Conservation (phyloP, 2,113 vertebrate genomes). For the Nesogale talazaci region DNA sequence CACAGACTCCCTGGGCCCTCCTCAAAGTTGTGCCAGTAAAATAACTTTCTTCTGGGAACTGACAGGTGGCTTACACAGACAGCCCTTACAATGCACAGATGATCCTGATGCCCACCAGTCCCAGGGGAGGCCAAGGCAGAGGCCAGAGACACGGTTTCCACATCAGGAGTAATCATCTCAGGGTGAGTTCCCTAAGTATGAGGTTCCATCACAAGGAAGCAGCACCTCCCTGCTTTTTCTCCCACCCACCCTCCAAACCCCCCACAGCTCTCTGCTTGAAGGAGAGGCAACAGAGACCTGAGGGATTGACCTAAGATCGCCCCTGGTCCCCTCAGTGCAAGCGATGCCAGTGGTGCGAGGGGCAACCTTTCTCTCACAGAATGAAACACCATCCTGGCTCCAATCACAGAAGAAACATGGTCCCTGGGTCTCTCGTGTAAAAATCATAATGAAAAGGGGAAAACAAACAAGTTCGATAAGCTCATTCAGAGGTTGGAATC, state of each 20-base stretch:
- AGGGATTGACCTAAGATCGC: conserved; percentile 20
- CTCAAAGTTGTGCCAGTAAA: conserved; percentile 51
- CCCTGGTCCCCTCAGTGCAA: neutral
- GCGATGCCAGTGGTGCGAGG: neutral
- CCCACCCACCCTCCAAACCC: no score
- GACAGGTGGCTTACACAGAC: neutral
- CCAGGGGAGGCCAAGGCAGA: no score
- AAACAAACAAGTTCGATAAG: no score
- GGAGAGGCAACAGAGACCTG: neutral
- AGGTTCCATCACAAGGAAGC: neutral
- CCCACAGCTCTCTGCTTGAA: neutral
- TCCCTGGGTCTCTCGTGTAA: conserved; percentile 1
- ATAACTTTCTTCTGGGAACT: conserved; percentile 43
- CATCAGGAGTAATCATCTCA: neutral
- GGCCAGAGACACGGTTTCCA: neutral
- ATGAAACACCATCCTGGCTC: neutral
- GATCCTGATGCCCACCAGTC: neutral
- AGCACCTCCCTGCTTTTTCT: neutral
- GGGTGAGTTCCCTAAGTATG: neutral
- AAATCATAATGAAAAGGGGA: neutral
- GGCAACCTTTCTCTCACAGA: neutral
- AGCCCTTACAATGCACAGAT: neutral
- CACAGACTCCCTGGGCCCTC: conserved; percentile 70
- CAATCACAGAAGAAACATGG: neutral
- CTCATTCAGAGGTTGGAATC: conserved; percentile 41